Evolutionary conservation across 2,113 vertebrate genomes (phyloP).

Genomic region (Proterorhinus semilunaris): DNA sequence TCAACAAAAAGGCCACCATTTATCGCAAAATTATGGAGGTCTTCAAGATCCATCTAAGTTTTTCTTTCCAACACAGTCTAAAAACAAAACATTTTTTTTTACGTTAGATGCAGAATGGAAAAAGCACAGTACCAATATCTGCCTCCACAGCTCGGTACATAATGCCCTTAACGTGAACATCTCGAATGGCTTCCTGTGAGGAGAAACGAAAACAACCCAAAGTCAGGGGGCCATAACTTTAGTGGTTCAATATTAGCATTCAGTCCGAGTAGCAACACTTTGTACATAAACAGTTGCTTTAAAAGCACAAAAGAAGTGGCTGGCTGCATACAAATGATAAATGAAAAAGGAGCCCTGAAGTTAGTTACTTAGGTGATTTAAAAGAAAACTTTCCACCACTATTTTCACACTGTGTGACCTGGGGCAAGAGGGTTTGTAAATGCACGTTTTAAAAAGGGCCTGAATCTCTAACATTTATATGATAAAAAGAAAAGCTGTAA

Average conservation of each 20-base stretch:
- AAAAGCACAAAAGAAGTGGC: constrained; percentile 35
- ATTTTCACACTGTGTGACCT: not conserved
- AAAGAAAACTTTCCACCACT: constrained; percentile 19
- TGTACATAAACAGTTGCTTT: constrained; percentile 41
- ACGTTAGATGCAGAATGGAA: not conserved
- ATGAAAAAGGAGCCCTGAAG: constrained; percentile 34
- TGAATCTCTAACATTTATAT: not conserved
- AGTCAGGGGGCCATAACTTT: constrained; percentile 35
- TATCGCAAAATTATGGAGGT: too few relatives aligned
- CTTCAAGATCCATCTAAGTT: too few relatives aligned
- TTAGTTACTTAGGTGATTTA: constrained; percentile 37
- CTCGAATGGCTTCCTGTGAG: constrained; percentile 90
- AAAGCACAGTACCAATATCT: constrained; percentile 85
- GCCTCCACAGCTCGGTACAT: constrained; percentile 96
- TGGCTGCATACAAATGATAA: constrained; percentile 57
- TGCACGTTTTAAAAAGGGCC: not conserved
- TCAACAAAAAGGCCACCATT: too few relatives aligned
- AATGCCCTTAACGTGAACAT: constrained; percentile 95
- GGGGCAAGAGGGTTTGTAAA: constrained; percentile 12
- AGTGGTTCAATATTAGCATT: constrained; percentile 46
- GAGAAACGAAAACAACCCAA: constrained; percentile 37
- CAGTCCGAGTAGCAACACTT: constrained; percentile 39
- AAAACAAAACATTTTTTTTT: too few relatives aligned
- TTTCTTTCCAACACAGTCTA: too few relatives aligned
- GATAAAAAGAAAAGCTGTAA: constrained; percentile 9